Evolutionary conservation across 2,113 vertebrate species (phyloP), one percentile per base, ranked within the genome.

Genomic region (Atractosteus spatula): DNA sequence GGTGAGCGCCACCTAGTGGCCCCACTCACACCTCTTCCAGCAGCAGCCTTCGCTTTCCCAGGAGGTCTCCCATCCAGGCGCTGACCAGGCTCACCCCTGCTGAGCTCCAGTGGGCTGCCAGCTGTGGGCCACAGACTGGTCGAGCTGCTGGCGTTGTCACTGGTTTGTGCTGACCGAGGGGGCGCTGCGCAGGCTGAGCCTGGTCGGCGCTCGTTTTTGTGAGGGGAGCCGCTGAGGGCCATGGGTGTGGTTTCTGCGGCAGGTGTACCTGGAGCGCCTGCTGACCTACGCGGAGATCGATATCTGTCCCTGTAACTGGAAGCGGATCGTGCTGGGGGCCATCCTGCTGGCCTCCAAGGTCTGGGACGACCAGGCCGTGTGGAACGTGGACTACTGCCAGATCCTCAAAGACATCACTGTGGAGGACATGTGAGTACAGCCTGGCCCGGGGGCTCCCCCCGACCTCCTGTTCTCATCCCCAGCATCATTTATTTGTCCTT

Each of bases 321-420:
- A 99, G 83, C 88, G 97, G 13, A 99, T 99, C 69, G 96, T 99
- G 0, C 83, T 99, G 51, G 97, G 97, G 64, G 97, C 97, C 45
- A 99, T 99, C 80, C 88, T 99, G 0, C 89, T 99, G 83, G 97
- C 97, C 43, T 99, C 97, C 59, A 99, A 99, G 83, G 97, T 99
- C 54, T 99, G 97, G 97, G 97, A 99, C 0, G 97, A 99, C 91
- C 97, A 99, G 85, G 97, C 97, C 0, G 97, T 99, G 77, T 99
- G 97, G 97, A 99, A 99, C 8, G 97, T 99, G 78, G 97, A 99
- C 88, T 99, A 97, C 87, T 98, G 96, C 90, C 96, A 98, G 93
- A 97, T 97, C 88, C 92, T 97, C 61, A 98, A 96, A 80, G 96
- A 97, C 84, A 96, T 97, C 88, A 95, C 95, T 0, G 95, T 97